These are phyloP conservation scores for Odontocerum albicorne DNA, from an alignment of 2,888 invertebrate species.

Conservation along the genomic window DNA sequence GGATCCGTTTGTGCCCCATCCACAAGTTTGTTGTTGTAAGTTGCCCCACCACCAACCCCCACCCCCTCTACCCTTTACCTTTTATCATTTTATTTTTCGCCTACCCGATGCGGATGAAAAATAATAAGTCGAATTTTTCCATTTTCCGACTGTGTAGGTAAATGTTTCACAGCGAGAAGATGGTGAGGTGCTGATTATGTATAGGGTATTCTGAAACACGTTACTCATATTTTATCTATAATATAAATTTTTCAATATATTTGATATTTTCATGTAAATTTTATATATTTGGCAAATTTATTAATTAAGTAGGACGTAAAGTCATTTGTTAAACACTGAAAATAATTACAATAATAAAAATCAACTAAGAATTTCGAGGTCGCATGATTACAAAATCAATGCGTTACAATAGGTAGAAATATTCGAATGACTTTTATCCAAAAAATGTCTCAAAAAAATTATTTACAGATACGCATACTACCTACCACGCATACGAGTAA, in stretches of 20 bases:
- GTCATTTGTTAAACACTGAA: too few relatives aligned
- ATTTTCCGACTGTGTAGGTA: conserved; percentile 16
- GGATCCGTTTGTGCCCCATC: conserved; percentile 2
- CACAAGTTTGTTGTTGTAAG: conserved; percentile 19
- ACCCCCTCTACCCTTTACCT: conserved; percentile 16
- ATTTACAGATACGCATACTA: too few relatives aligned
- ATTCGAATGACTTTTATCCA: too few relatives aligned
- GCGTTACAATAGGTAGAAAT: too few relatives aligned
- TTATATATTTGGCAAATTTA: too few relatives aligned
- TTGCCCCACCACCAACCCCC: conserved; percentile 2
- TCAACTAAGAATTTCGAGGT: too few relatives aligned
- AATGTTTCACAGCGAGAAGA: conserved; percentile 6
- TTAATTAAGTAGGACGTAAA: too few relatives aligned
- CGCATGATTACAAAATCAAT: too few relatives aligned
- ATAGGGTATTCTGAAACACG: conserved; percentile 1
- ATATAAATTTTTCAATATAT: neutral
- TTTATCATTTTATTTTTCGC: conserved; percentile 9
- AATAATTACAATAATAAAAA: too few relatives aligned
- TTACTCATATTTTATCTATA: neutral
- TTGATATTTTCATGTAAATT: too few relatives aligned
- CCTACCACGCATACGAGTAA: too few relatives aligned
- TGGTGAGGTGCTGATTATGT: conserved; percentile 14
- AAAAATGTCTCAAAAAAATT: too few relatives aligned
- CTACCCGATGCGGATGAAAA: conserved; percentile 15
- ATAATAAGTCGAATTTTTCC: conserved; percentile 28